Percentiles rank a stretch among this genome's conserved stretches.
phyloP scores from a whole-genome alignment of 2,888 invertebrate species.

The Mermis nigrescens region DNA sequence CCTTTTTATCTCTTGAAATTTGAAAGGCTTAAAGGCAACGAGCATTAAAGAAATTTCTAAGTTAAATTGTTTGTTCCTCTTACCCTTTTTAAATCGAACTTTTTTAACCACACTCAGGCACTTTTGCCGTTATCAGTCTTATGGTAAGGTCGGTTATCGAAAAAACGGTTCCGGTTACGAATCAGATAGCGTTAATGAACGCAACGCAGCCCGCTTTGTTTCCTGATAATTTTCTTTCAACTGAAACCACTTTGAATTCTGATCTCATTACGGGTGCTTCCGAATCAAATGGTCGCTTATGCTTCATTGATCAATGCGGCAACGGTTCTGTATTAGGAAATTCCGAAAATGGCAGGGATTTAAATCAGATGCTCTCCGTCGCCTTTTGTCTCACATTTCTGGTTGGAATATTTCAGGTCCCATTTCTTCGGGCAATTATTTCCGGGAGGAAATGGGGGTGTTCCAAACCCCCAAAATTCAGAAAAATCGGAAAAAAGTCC shows the following conservation, averaged over 20 bases:
- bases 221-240: not conserved
- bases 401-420: conserved; percentile 54
- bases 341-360: conserved; percentile 3
- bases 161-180: not conserved
- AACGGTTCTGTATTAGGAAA: no score
- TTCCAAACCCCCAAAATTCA: no score
- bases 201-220: not conserved
- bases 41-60: no score
- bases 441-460: no score
- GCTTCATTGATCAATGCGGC: not conserved
- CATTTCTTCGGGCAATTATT: not conserved
- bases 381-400: conserved; percentile 54
- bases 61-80: not conserved
- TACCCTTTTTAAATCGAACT: not conserved
- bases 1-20: no score
- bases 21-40: no score
- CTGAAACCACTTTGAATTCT: not conserved
- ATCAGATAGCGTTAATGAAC: not conserved
- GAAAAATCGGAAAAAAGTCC: no score
- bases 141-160: conserved; percentile 21
- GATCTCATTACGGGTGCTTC: not conserved
- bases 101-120: conserved; percentile 23
- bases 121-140: conserved; percentile 31
- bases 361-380: conserved; percentile 44
- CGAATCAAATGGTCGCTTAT: no score